Evolutionary conservation across 2,797 vertebrate genomes (phyloP), one percentile per base, ranked within the genome.

Genomic region (Arctocebus calabarensis): DNA sequence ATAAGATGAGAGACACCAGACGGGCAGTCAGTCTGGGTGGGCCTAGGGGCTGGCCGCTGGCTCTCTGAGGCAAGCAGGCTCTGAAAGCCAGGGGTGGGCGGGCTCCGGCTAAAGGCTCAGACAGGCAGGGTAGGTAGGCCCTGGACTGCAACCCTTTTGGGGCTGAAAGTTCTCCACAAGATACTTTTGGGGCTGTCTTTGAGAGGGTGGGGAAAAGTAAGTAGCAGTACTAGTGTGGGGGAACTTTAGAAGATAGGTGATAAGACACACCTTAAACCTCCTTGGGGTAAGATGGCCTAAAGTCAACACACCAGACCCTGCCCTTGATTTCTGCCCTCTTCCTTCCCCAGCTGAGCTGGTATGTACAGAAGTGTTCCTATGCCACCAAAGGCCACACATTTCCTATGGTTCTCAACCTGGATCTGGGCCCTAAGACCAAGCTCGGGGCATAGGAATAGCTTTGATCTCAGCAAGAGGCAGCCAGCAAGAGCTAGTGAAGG

Each of bases 61-160:
- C 94, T 97, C 96, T 97, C 95, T 61, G 92, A 96, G 96, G 95
- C 94, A 79, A 92, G 70, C 83, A 77, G 97, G 97, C 97, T 98
- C 94, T 97, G 96, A 98, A 98, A 97, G 96, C 97, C 97, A 96
- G 96, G 95, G 93, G 32, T 97, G 97, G 64, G 88, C 90, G 90
- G 96, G 96, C 94, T 97, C 96, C 82, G 91, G 95, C 92, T 97
- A 96, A 97, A 94, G 95, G 88, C 86, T 94, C 61, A 34, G 96
- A 66, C 83, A 97, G 92, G 90, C 84, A 96, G 78, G 62, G 84
- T 73, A 64, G 94, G 78, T 23, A 90, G 57, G 91, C 57, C 79
- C 32, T 96, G 78, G 70, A 70, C 85, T 92, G 48, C 66, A 88
- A 77, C 45, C 43, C 48, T 92, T 64, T 37, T 77, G 61, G 66